Conservation (phyloP, 2,888 invertebrate genomes). For the Sesamia inferens region DNA sequence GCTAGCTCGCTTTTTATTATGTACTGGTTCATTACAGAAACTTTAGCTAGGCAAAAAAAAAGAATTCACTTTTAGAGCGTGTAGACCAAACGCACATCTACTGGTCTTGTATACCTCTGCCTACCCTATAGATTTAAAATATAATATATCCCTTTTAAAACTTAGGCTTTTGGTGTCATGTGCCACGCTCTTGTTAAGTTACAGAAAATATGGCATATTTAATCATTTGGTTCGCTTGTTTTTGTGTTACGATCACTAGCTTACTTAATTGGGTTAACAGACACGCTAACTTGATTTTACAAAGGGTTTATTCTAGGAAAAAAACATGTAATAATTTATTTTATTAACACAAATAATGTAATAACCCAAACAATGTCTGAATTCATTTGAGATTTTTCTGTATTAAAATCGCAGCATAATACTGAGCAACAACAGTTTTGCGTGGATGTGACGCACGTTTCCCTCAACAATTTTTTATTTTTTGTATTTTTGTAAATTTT, state of each 20-base stretch:
- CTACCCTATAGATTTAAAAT: background rate
- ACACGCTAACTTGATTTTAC: conserved; percentile 28
- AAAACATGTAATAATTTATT: conserved; percentile 4
- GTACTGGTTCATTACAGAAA: background rate
- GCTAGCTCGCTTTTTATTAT: too few relatives aligned
- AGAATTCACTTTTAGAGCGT: background rate
- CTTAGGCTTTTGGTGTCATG: background rate
- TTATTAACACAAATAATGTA: background rate
- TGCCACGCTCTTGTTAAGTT: conserved; percentile 19
- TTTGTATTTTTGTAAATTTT: too few relatives aligned
- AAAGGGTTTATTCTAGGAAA: conserved; percentile 40
- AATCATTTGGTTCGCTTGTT: conserved; percentile 43
- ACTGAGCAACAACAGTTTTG: too few relatives aligned
- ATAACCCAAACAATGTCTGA: too few relatives aligned
- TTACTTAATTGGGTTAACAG: conserved; percentile 44
- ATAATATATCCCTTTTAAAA: background rate
- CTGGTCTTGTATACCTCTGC: background rate
- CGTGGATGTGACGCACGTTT: too few relatives aligned
- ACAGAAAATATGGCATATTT: conserved; percentile 38
- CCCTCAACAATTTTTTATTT: too few relatives aligned
- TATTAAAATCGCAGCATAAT: too few relatives aligned
- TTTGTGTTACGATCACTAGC: conserved; percentile 30
- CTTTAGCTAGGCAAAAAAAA: background rate
- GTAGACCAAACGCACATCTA: background rate
- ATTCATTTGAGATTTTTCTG: background rate